phyloP scores from a whole-genome alignment of 2,888 invertebrate genomes.

The Tinea trinotella region DNA sequence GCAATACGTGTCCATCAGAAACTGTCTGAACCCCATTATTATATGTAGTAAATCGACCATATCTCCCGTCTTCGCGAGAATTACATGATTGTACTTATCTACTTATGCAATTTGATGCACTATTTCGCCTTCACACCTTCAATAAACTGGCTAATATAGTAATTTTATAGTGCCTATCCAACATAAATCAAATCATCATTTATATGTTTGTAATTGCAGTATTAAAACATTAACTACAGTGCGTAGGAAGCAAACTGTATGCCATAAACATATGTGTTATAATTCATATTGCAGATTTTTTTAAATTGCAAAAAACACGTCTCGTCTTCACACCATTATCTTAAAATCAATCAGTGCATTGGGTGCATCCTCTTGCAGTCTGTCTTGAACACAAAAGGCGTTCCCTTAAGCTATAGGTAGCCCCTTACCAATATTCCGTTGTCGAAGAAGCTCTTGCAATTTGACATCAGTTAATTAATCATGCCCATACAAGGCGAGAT shows the following conservation, averaged over 20 bases:
- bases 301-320: neutral
- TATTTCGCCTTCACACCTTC: neutral
- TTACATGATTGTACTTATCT: slow-evolving; percentile 9
- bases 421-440: slow-evolving; percentile 27
- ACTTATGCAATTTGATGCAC: slow-evolving; percentile 11
- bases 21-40: slow-evolving; percentile 38
- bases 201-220: neutral
- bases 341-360: neutral
- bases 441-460: slow-evolving; percentile 36
- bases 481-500: slow-evolving; percentile 41
- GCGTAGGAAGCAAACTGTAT: neutral
- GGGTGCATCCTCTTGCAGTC: neutral
- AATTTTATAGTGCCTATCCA: slow-evolving; percentile 1
- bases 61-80: slow-evolving; percentile 26
- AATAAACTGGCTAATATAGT: neutral
- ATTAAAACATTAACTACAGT: neutral
- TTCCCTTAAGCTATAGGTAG: slow-evolving; percentile 10
- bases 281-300: neutral
- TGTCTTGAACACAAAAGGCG: neutral
- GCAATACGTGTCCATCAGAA: slow-evolving; percentile 15
- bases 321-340: neutral
- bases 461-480: slow-evolving; percentile 52
- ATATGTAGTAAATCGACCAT: slow-evolving; percentile 44
- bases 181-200: neutral
- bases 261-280: neutral